Evolutionary conservation across 2,113 vertebrate species (phyloP), one percentile per base, ranked within the genome.

Genomic region (Rana temporaria): DNA sequence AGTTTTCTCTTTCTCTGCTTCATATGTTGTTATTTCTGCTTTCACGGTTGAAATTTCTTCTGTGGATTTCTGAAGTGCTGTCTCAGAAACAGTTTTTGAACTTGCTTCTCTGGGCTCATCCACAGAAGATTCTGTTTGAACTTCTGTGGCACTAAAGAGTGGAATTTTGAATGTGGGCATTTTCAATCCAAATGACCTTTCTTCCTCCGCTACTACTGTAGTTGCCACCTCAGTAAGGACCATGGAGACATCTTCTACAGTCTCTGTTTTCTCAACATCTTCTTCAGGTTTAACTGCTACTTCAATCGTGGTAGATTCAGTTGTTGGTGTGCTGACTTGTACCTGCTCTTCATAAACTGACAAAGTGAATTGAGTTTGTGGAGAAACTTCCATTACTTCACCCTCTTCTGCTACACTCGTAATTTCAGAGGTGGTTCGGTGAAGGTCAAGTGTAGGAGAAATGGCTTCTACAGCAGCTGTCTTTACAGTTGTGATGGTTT

Each of bases 161-260:
- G 77, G 53, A 32, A 79, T 38, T 68, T 67, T 57, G 52, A 79
- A 57, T 24, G 77, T 34, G 19, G 64, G 65, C 3, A 79, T 20
- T 16, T 32, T 14, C 53, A 4, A 30, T 15, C 4, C 52, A 5
- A 5, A 3, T 56, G 22, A 1, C 1, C 2, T 2, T 30, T 56
- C 6, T 19, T 57, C 53, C 22, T n/a, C 18, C 12, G 57, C 70
- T 73, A 18, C 16, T 6, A 17, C 22, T 32, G 8, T 7, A 18
- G 16, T 19, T 32, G 56, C 2, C 18, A 57, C 56, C 19, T 57
- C 22, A 2, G 22, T 24, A 30, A 30, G 16, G 8, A 32, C 22
- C 4, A 6, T 57, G 5, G 17, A n/a, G 17, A 16, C 17, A 0
- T 26, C 15, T 55, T 78, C 4, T 65, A 30, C 12, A 19, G 22